phyloP scores from a whole-genome alignment of 2,797 vertebrate genomes.

The Crotalus adamanteus region DNA sequence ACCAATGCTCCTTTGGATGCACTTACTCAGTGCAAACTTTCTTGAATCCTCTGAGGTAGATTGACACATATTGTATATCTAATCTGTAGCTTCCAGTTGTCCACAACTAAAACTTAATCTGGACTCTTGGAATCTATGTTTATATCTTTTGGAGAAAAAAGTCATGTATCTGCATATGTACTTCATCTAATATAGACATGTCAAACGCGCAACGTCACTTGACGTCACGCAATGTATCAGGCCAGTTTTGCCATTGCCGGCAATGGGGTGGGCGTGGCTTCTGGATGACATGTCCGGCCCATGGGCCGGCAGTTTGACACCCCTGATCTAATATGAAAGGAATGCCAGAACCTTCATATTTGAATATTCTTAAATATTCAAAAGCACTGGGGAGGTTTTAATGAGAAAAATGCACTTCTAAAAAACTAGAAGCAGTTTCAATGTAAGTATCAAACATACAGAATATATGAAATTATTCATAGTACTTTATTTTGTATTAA shows the following conservation, averaged over 20 bases:
- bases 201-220: no score
- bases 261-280: no score
- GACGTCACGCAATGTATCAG: no score
- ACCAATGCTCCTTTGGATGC: background rate
- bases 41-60: background rate
- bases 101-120: background rate
- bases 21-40: background rate
- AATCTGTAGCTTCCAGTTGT: background rate
- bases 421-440: background rate
- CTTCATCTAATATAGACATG: background rate
- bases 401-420: background rate
- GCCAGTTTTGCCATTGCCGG: no score
- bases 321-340: constrained; percentile 11
- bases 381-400: constrained; percentile 17
- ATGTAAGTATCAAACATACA: background rate
- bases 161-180: background rate
- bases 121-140: background rate
- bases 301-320: no score
- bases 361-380: constrained; percentile 28
- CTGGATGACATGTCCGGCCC: no score
- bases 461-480: background rate
- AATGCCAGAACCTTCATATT: constrained; percentile 45
- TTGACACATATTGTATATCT: background rate
- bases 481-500: background rate
- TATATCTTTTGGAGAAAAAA: background rate